Conservation (phyloP, 2,113 vertebrate species). For the Rafetus swinhoei region DNA sequence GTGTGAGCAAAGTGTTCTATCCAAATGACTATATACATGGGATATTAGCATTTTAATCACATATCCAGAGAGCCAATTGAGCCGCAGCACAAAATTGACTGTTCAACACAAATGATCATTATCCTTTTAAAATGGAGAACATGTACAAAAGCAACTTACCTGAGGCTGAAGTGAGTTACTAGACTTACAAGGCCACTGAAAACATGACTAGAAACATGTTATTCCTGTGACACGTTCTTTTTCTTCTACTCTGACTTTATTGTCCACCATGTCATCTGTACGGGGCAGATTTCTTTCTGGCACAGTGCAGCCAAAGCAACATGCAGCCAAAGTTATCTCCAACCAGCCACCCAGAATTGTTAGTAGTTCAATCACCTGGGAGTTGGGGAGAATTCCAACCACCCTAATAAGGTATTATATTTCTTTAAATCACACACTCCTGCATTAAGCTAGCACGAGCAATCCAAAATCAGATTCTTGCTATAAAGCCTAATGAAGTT, state of each 20-base stretch:
- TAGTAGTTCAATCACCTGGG: neutral
- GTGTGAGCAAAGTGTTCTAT: neutral
- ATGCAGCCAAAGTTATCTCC: neutral
- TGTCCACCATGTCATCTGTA: neutral
- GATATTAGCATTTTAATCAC: neutral
- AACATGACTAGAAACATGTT: neutral
- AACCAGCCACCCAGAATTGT: neutral
- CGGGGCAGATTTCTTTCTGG: neutral
- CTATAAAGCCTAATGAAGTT: neutral
- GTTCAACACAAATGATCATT: neutral
- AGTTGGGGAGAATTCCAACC: neutral
- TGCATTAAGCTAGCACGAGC: neutral
- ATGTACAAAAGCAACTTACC: neutral
- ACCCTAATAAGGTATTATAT: neutral
- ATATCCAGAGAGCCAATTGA: neutral
- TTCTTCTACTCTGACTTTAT: neutral
- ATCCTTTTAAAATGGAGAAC: neutral
- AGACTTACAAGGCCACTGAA: slow-evolving; percentile 24
- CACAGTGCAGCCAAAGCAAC: neutral
- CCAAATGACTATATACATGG: neutral
- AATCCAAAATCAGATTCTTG: neutral
- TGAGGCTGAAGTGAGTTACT: neutral
- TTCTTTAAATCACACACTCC: neutral
- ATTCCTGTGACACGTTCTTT: neutral
- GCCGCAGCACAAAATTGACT: neutral